Conservation (phyloP, 2,888 invertebrate genomes). For the Melolontha melolontha region DNA sequence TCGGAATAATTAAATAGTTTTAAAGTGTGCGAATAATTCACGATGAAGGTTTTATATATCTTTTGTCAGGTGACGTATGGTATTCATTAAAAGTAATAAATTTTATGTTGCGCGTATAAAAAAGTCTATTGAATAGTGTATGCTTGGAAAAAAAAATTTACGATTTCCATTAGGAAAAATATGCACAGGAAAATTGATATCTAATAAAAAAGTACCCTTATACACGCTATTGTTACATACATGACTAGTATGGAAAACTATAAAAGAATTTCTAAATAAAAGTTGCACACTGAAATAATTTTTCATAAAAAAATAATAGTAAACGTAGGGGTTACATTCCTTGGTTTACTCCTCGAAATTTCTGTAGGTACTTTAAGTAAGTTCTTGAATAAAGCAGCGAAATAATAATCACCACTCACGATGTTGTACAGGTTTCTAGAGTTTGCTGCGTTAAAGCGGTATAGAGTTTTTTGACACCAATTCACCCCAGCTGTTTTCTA, state of each 20-base stretch:
- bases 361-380: too few relatives aligned
- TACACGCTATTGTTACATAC: slow-evolving; percentile 17
- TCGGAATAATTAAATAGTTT: slow-evolving; percentile 31
- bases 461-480: too few relatives aligned
- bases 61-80: slow-evolving; percentile 8
- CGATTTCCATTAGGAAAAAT: slow-evolving; percentile 37
- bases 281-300: too few relatives aligned
- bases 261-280: neutral
- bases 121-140: slow-evolving; percentile 9
- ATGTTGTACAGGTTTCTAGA: too few relatives aligned
- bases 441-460: too few relatives aligned
- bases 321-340: too few relatives aligned
- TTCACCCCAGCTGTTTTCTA: too few relatives aligned
- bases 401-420: too few relatives aligned
- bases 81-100: slow-evolving; percentile 14
- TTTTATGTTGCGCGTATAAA: slow-evolving; percentile 1
- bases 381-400: too few relatives aligned
- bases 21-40: slow-evolving; percentile 35
- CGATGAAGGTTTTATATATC: slow-evolving; percentile 8
- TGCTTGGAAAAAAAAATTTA: slow-evolving; percentile 22
- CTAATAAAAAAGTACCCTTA: slow-evolving; percentile 22
- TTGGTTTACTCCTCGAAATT: too few relatives aligned
- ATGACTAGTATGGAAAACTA: neutral
- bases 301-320: too few relatives aligned
- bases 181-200: slow-evolving; percentile 29